Base-by-base conservation (phyloP, 2,113 vertebrate species). In the Manacus vitellinus region DNA sequence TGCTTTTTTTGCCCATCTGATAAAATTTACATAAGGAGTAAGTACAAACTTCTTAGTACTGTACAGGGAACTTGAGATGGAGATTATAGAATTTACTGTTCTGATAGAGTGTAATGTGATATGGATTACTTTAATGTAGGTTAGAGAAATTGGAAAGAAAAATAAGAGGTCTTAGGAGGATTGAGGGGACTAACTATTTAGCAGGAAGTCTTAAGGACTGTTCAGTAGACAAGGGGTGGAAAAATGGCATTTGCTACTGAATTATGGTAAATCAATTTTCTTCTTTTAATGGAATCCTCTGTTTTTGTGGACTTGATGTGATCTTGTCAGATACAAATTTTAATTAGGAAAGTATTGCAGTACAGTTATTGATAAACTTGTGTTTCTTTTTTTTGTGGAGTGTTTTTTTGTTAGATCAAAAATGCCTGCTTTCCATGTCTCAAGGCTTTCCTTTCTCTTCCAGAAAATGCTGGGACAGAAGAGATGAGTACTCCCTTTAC, bases 391-490 rank as follows among this genome's bases (percentile, higher is more conserved):
- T 87, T 31, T 39, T 31, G n/a, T 70, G 27, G 13, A 24, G 2
- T 63, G 23, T 7, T 55, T 33, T 73, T 82, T 85, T 73, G 15
- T 89, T 67, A 20, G 7, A 23, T 86, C 28, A 27, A 4, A 81
- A 78, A 25, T 61, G 10, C 28, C 15, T 93, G 15, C 13, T 88
- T 82, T 81, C 55, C n/a, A 19, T 92, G 39, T 83, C 77, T 94
- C 88, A 97, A 85, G 65, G 12, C 73, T 94, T 95, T 93, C 71
- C 85, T 95, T 94, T 97, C 92, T 97, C 70, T 87, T 97, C 76
- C 97, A 99, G 99, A 98, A 98, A 97, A 99, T 99, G 98, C 98
- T 98, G 97, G 98, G 98, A 97, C 98, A 99, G 98, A 98, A 98
- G 98, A 98, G 98, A 97, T 98, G 98, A 98, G 92, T 97, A 94